Percentiles rank a stretch among this genome's conserved stretches.
phyloP scores from a whole-genome alignment of 2,113 vertebrate species.

The Onychorhynchus coronatus region DNA sequence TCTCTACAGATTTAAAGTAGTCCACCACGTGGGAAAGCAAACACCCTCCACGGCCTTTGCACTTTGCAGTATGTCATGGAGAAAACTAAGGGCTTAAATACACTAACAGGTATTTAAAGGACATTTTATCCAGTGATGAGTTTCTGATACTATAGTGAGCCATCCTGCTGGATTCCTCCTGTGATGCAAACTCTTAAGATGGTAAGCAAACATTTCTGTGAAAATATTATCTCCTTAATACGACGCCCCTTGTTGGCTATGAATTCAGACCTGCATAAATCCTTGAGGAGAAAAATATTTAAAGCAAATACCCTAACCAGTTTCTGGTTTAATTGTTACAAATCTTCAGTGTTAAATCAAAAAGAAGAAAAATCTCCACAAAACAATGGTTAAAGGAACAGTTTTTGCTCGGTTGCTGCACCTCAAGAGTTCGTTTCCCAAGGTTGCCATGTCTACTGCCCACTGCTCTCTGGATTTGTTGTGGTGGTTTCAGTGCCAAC shows the following conservation, averaged over 20 bases:
- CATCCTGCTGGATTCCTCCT: background rate
- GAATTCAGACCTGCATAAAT: slow-evolving; percentile 5
- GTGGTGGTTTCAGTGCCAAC: slow-evolving; percentile 71
- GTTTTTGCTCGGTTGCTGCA: background rate
- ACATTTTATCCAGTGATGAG: background rate
- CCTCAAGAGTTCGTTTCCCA: background rate
- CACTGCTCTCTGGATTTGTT: slow-evolving; percentile 55
- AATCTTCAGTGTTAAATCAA: slow-evolving; percentile 70
- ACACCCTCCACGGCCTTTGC: background rate
- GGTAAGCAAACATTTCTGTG: background rate
- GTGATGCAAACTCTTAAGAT: background rate
- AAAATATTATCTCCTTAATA: slow-evolving; percentile 34
- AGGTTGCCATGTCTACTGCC: slow-evolving; percentile 49
- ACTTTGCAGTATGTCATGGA: background rate
- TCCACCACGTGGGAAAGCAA: slow-evolving; percentile 23
- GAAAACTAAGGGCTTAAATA: background rate
- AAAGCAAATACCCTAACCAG: slow-evolving; percentile 44
- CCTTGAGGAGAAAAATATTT: slow-evolving; percentile 37
- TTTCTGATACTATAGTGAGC: background rate
- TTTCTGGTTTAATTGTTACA: slow-evolving; percentile 55
- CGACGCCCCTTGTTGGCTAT: background rate
- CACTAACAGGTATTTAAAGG: background rate
- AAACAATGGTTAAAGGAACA: background rate
- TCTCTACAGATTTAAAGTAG: background rate
- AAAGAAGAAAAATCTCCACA: slow-evolving; percentile 40